Evolutionary conservation across 2,113 vertebrate genomes (phyloP), one percentile per base, ranked within the genome.

Genomic region (Chaetura pelagica): DNA sequence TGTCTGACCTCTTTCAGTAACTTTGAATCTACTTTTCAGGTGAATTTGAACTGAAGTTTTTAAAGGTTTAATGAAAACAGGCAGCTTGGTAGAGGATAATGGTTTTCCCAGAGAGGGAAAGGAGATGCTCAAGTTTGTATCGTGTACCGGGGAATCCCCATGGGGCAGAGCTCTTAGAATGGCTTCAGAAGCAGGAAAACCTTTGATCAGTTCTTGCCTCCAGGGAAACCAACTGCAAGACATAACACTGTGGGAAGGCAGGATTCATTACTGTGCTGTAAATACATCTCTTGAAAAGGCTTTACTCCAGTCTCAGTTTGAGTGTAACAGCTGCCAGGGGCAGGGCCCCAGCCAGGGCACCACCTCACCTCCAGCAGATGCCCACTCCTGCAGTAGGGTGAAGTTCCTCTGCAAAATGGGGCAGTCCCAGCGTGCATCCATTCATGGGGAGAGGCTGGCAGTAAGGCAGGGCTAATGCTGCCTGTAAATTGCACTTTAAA

Each of bases 341-440:
- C 30, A 9, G 63, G 16, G 24, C n/a, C 67, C 34, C 15, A 3
- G 30, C 48, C 21, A 15, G 29, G 23, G 46, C 29, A 35, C 2
- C 9, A 0, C 21, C 30, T 24, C 3, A 1, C 40, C 24, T 30
- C 72, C 42, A 5, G 8, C 40, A 0, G 72, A 3, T 2, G 2
- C 42, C 24, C 0, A 1, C 48, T 48, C 17, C 46, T 11, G 7
- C 1, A 4, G 6, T 1, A 5, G 13, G 12, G 5, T 2, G 46
- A 1, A 7, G 7, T 3, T 30, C 71, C 57, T 3, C 18, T 2
- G 35, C 42, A 24, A 24, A 46, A 58, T 0, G 2, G 42, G 29
- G 55, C 42, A 35, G n/a, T 59, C 35, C 29, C 24, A 1, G 2
- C 1, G 32, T 2, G 7, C 44, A 7, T 5, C 75, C 9, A 57